These are phyloP conservation scores for Trinorchestia longiramus DNA, from an alignment of 1,140 invertebrate species.

Conservation along the genomic window DNA sequence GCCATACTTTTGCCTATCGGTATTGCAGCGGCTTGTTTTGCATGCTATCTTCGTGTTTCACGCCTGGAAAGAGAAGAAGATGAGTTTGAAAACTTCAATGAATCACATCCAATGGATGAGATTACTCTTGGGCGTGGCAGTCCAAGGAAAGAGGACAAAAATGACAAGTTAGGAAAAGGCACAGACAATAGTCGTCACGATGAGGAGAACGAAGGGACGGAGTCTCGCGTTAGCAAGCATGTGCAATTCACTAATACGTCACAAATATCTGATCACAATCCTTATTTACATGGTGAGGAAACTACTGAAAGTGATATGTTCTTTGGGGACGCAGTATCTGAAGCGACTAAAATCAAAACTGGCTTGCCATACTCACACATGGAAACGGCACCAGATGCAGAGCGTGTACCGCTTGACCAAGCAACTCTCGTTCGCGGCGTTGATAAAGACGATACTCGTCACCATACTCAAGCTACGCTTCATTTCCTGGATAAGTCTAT, in stretches of 20 bases:
- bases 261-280: not conserved
- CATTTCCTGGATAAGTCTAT: not conserved
- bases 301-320: not conserved
- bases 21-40: constrained; percentile 79
- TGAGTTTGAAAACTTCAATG: not conserved
- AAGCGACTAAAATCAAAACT: too few relatives aligned
- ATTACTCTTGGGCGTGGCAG: not conserved
- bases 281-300: not conserved
- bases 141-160: not conserved
- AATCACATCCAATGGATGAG: not conserved
- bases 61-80: not conserved
- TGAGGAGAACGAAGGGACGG: not conserved
- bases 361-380: too few relatives aligned
- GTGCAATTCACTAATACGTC: not conserved
- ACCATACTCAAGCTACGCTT: too few relatives aligned
- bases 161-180: not conserved
- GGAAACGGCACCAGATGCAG: too few relatives aligned
- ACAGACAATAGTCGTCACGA: not conserved
- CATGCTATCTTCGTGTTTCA: constrained; percentile 70
- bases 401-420: too few relatives aligned
- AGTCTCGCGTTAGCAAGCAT: not conserved
- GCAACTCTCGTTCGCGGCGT: too few relatives aligned
- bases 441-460: not conserved
- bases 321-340: not conserved
- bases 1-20: constrained; percentile 82